Evolutionary conservation across 2,797 vertebrate genomes (phyloP).

Genomic region (Sebastes ruberrimus): DNA sequence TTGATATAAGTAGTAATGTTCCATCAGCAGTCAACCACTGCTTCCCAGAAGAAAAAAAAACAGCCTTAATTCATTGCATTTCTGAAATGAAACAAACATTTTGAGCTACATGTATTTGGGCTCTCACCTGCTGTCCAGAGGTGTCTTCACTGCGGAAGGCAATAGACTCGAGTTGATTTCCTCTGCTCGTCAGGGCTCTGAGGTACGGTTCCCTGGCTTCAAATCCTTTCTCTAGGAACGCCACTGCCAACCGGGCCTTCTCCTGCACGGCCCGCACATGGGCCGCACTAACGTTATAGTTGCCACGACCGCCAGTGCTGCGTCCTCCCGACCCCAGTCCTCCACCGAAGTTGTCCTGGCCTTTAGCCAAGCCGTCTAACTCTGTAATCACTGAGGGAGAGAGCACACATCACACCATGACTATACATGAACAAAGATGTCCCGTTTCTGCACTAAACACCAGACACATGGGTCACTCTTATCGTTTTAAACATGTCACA

Average conservation of each 20-base stretch:
- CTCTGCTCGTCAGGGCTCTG: constrained; percentile 94
- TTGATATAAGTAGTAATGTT: not conserved
- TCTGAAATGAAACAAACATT: not conserved
- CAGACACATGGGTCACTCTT: not conserved
- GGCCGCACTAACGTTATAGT: constrained; percentile 73
- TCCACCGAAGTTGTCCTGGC: constrained; percentile 86
- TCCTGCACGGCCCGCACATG: constrained; percentile 93
- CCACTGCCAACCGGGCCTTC: constrained; percentile 90
- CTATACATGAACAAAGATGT: not conserved
- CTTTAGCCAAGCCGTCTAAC: constrained; percentile 95
- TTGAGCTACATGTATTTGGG: not conserved
- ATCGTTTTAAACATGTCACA: not conserved
- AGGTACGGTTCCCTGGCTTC: constrained; percentile 91
- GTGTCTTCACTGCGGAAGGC: constrained; percentile 98
- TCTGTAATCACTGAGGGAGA: constrained; percentile 92
- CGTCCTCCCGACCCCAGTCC: constrained; percentile 55
- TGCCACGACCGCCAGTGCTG: constrained; percentile 44
- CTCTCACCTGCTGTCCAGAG: constrained; percentile 92
- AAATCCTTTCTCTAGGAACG: constrained; percentile 92
- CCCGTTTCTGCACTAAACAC: not conserved
- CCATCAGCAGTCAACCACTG: not conserved
- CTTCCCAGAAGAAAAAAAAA: not conserved
- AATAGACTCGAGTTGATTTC: constrained; percentile 96
- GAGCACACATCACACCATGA: constrained; percentile 21
- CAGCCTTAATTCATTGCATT: not conserved